Evolutionary conservation across 2,113 vertebrate species (phyloP).

Genomic region (Machaerirhynchus nigripectus): DNA sequence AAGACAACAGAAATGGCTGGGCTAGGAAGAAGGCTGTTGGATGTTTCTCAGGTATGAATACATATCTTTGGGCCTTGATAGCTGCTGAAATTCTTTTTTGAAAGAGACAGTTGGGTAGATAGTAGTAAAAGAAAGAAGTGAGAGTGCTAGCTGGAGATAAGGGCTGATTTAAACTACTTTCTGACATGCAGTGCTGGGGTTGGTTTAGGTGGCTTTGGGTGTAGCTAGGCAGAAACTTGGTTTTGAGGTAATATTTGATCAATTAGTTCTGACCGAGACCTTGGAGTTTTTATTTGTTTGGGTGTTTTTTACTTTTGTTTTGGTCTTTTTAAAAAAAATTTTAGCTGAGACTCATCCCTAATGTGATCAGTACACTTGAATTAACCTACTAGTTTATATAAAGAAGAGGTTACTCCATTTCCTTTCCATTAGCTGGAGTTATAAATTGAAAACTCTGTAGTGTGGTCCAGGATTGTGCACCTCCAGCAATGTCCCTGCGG

Average conservation of each 20-base stretch:
- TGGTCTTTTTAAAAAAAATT: not conserved
- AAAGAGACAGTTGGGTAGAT: not conserved
- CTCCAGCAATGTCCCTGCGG: not conserved
- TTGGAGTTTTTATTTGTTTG: not conserved
- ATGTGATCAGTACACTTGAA: not conserved
- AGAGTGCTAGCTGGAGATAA: not conserved
- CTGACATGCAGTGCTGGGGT: not conserved
- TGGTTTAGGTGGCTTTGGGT: not conserved
- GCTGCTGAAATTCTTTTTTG: not conserved
- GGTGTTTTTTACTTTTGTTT: not conserved
- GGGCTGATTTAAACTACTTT: not conserved
- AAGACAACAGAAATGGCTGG: not conserved
- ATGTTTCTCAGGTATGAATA: not conserved
- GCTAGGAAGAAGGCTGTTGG: not conserved
- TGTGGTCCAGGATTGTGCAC: not conserved
- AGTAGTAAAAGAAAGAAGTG: not conserved
- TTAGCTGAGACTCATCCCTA: not conserved
- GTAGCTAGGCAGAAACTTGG: not conserved
- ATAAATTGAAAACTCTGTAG: not conserved
- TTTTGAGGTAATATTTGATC: not conserved
- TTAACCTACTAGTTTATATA: not conserved
- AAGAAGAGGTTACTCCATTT: not conserved
- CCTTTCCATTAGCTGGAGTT: not conserved
- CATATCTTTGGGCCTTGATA: not conserved
- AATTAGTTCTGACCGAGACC: not conserved